These are phyloP conservation scores for Dreissena polymorpha DNA, from an alignment of 1,140 invertebrate genomes.

Conservation along the genomic window DNA sequence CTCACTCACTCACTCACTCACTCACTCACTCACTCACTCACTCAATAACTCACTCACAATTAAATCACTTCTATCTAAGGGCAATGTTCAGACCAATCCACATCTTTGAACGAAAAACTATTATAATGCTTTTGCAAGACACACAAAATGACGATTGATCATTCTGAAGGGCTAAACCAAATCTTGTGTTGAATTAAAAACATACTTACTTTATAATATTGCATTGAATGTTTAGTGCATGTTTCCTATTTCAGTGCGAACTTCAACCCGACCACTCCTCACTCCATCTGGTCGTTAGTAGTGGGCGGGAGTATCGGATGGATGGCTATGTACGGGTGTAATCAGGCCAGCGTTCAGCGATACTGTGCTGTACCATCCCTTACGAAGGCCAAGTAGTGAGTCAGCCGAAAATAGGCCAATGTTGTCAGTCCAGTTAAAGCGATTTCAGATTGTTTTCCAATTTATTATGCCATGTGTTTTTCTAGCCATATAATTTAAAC, in stretches of 20 bases:
- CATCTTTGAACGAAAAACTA: no score
- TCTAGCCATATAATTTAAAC: background rate
- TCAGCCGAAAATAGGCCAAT: background rate
- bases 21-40: no score
- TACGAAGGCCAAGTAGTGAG: conserved; percentile 64
- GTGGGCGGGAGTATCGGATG: conserved; percentile 69
- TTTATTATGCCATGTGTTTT: background rate
- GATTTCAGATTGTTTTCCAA: background rate
- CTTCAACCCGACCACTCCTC: conserved; percentile 72
- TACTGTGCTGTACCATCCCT: conserved; percentile 67
- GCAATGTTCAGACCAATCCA: background rate
- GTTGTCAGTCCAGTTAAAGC: background rate
- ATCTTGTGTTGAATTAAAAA: background rate
- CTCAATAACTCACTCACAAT: no score
- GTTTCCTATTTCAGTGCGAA: conserved; percentile 65
- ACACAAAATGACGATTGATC: no score
- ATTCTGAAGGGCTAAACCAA: no score
- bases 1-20: no score
- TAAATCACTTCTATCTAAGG: no score
- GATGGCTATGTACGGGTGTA: conserved; percentile 65
- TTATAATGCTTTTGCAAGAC: no score
- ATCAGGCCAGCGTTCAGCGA: conserved; percentile 72
- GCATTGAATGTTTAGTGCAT: no score
- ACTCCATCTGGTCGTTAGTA: conserved; percentile 76
- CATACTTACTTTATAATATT: no score